Conservation (phyloP, 2,113 vertebrate species). For the Catagonus wagneri region DNA sequence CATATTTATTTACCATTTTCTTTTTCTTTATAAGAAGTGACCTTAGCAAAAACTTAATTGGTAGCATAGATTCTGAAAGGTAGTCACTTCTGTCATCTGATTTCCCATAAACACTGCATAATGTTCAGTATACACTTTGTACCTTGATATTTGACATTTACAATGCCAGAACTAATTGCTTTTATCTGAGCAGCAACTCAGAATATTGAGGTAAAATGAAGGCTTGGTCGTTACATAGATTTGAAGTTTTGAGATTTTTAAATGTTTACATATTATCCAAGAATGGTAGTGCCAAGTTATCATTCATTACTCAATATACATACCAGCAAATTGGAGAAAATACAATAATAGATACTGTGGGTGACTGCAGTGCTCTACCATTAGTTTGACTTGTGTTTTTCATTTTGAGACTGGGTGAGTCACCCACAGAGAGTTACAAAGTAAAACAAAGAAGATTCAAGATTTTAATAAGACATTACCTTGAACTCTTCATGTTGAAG, state of each 20-base stretch:
- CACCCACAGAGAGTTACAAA: conserved; percentile 27
- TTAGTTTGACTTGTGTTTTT: conserved; percentile 55
- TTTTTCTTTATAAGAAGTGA: background rate
- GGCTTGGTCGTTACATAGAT: background rate
- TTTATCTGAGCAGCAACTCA: background rate
- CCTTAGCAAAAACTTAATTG: background rate
- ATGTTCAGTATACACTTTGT: background rate
- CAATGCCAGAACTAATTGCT: background rate
- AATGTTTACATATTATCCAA: conserved; percentile 11
- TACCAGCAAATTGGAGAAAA: background rate
- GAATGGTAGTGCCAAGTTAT: background rate
- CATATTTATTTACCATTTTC: background rate
- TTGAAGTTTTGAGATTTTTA: background rate
- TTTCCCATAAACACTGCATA: conserved; percentile 18
- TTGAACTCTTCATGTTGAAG: background rate
- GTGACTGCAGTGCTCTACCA: background rate
- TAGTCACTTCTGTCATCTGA: background rate
- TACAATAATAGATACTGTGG: background rate
- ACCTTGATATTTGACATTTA: background rate
- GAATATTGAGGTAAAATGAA: background rate
- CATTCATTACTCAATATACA: conserved; percentile 56
- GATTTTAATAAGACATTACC: conserved; percentile 17
- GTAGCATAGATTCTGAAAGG: background rate
- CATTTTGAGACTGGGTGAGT: conserved; percentile 41
- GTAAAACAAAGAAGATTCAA: conserved; percentile 38